phyloP scores from a whole-genome alignment of 2,113 vertebrate genomes.

The Telmatochromis sp. region DNA sequence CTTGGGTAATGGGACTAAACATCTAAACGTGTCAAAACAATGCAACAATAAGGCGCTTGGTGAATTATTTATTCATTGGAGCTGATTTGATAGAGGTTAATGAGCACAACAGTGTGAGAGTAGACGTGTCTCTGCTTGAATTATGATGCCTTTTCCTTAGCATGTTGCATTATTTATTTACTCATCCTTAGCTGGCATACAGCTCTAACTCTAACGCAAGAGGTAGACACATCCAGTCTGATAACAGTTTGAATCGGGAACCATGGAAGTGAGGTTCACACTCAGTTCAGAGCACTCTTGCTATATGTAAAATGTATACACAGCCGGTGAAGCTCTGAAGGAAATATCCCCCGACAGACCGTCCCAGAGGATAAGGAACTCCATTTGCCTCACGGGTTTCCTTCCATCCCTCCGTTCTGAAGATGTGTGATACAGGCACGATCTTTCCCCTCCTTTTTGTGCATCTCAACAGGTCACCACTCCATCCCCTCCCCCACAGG shows the following conservation, averaged over 20 bases:
- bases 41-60: slow-evolving; percentile 45
- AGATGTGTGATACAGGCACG: slow-evolving; percentile 16
- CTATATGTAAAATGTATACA: slow-evolving; percentile 28
- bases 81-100: slow-evolving; percentile 27
- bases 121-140: slow-evolving; percentile 8
- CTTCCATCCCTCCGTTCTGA: neutral
- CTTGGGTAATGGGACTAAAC: neutral
- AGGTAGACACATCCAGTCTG: neutral
- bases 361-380: slow-evolving; percentile 35
- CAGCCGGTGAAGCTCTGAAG: neutral
- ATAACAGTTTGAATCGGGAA: neutral
- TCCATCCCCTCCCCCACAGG: neutral
- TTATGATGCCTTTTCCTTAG: neutral
- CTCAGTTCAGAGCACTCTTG: slow-evolving; percentile 41
- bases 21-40: slow-evolving; percentile 13
- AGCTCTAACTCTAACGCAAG: neutral
- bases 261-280: slow-evolving; percentile 24
- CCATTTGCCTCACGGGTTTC: slow-evolving; percentile 36
- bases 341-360: neutral
- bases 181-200: neutral
- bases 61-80: slow-evolving; percentile 31
- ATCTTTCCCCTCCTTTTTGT: neutral
- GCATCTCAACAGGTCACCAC: slow-evolving; percentile 6
- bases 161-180: slow-evolving; percentile 35
- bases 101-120: slow-evolving; percentile 20